Percentiles rank a stretch among this genome's conserved stretches.
phyloP scores from a whole-genome alignment of 2,113 vertebrate species.

The Ochotona princeps region DNA sequence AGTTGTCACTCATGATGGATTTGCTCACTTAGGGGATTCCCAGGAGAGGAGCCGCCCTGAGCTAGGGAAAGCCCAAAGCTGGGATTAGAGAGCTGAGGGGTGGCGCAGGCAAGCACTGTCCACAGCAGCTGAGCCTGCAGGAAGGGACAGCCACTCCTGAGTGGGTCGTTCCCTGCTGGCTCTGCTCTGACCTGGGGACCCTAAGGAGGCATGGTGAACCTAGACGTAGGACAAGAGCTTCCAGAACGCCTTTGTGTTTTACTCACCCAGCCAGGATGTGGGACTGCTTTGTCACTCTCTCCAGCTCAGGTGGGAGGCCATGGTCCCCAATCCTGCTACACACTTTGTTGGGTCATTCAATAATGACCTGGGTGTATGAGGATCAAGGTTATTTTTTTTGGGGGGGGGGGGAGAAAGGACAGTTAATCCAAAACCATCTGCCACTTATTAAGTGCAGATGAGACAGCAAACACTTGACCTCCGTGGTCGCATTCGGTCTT shows the following conservation, averaged over 20 bases:
- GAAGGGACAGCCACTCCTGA: not conserved
- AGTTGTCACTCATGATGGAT: not conserved
- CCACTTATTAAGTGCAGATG: not conserved
- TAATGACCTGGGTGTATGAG: not conserved
- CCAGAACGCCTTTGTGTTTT: not conserved
- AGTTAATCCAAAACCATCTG: not conserved
- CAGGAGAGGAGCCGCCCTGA: not conserved
- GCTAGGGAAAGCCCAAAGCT: not conserved
- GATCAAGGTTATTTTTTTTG: too few relatives aligned
- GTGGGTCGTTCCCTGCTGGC: not conserved
- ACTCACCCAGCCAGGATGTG: not conserved
- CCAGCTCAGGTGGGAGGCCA: not conserved
- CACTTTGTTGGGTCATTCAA: not conserved
- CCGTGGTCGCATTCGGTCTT: not conserved
- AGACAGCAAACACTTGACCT: not conserved
- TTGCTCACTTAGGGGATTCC: not conserved
- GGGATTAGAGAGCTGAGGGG: not conserved
- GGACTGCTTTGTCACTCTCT: not conserved
- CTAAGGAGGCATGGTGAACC: not conserved
- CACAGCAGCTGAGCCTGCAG: not conserved
- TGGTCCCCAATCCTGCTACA: not conserved
- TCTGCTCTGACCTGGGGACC: too few relatives aligned
- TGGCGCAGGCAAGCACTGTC: not conserved
- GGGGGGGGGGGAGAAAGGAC: too few relatives aligned
- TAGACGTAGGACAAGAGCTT: not conserved